These are phyloP conservation scores for Gephyroberyx darwinii DNA, from an alignment of 2,797 vertebrate genomes.

Conservation along the genomic window DNA sequence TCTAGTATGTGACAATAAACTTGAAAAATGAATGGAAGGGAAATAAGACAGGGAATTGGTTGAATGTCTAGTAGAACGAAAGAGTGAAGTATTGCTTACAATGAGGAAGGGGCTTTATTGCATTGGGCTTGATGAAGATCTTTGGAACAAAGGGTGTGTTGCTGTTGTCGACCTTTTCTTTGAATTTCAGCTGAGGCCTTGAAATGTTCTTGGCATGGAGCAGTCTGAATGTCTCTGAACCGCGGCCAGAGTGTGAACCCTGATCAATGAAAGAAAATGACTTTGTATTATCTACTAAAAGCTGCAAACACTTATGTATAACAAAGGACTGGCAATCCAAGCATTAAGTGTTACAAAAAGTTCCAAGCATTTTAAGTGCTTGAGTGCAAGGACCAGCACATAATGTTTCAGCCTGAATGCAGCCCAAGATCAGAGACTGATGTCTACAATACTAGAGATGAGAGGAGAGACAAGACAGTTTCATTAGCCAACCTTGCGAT, in stretches of 20 bases:
- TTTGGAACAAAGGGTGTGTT: constrained; percentile 95
- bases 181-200: constrained; percentile 94
- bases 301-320: constrained; percentile 2
- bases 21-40: not conserved
- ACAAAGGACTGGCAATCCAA: not conserved
- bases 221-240: constrained; percentile 88
- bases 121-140: constrained; percentile 95
- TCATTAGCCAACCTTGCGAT: constrained; percentile 88
- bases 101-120: constrained; percentile 88
- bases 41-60: not conserved
- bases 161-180: constrained; percentile 94
- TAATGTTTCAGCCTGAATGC: constrained; percentile 22
- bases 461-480: constrained; percentile 1
- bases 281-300: constrained; percentile 13
- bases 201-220: constrained; percentile 94
- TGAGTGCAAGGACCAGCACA: constrained; percentile 20
- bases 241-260: constrained; percentile 80
- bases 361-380: not conserved
- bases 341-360: not conserved
- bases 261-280: constrained; percentile 58
- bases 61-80: not conserved
- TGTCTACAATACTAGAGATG: not conserved
- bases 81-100: constrained; percentile 77
- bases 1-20: no score
- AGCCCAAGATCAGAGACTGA: constrained; percentile 24